Conservation (phyloP, 2,797 vertebrate genomes). For the Agapornis canus region DNA sequence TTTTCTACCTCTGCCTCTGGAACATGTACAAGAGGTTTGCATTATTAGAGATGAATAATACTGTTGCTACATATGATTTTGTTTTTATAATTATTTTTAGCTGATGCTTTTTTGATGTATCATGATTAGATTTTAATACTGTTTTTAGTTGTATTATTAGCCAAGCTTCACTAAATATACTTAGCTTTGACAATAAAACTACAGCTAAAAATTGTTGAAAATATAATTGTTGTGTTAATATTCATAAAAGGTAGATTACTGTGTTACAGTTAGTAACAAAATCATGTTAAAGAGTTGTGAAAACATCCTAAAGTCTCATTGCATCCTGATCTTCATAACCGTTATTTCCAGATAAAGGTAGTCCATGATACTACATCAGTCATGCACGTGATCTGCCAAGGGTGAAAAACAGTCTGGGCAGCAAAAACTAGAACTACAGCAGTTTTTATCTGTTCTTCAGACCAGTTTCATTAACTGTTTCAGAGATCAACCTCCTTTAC, state of each 20-base stretch:
- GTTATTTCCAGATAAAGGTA: conserved; percentile 50
- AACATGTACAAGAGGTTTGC: background rate
- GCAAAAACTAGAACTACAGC: conserved; percentile 35
- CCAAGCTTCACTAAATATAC: conserved; percentile 44
- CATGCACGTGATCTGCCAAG: conserved; percentile 30
- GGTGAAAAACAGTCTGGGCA: conserved; percentile 21
- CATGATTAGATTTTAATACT: conserved; percentile 49
- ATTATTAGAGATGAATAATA: conserved; percentile 19
- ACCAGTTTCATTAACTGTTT: conserved; percentile 70
- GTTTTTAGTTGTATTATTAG: conserved; percentile 26
- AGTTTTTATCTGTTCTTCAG: conserved; percentile 14
- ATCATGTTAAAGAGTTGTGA: conserved; percentile 36
- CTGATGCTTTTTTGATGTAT: background rate
- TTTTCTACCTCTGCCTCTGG: background rate
- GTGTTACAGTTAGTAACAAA: conserved; percentile 46
- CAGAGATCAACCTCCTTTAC: conserved; percentile 66
- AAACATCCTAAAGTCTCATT: conserved; percentile 34
- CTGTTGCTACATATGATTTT: background rate
- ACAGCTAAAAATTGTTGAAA: conserved; percentile 30
- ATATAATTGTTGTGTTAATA: conserved; percentile 47
- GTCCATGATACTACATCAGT: conserved; percentile 24
- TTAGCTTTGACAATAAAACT: conserved; percentile 55
- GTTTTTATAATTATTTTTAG: background rate
- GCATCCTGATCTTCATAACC: conserved; percentile 52
- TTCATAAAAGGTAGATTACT: conserved; percentile 17